Evolutionary conservation across 1,140 invertebrate genomes (phyloP), one percentile per base, ranked within the genome.

Genomic region (Venustaconcha ellipsiformis): DNA sequence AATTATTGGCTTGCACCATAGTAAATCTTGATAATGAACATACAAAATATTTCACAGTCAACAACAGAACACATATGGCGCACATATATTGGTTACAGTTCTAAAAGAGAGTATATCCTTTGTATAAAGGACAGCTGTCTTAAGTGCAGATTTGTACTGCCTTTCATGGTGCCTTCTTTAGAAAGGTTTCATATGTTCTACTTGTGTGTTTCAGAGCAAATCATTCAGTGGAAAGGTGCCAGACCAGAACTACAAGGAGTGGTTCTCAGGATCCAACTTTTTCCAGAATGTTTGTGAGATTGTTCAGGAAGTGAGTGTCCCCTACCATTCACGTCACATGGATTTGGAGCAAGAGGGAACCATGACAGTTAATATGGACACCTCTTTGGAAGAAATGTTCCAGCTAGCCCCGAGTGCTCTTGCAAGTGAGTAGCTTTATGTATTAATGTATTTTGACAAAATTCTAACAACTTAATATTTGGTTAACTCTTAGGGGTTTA

Each of bases 241-340:
- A 30, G 79, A 83, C 57, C 67, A 70, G 20, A 77, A 79, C 15
- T 83, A 81, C 37, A 78, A 90, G 55, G 92, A 93, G 72, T 96
- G 94, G 93, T 97, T 94, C 90, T 91, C 93, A 58, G 93, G 93
- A 18, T 93, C 95, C 84, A 93, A 93, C 86, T 91, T 97, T 55
- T 93, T 94, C 59, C 93, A 94, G 82, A 97, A 97, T 92, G 91
- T 96, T 17, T 91, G 94, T 69, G 94, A 94, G 20, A 89, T 93
- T 12, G 93, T 97, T 69, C 91, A 92, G 57, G 91, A 92, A 80
- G 92, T 86, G 3, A 60, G 92, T 90, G 80, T 92, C 91, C 23
- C 80, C 4, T 20, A 81, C 18, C 69, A 76, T 70, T 72, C 66
- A 57, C 12, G 57, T 5, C 48, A 67, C 30, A 48, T 75, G 30